These are phyloP conservation scores for Astropecten irregularis DNA, from an alignment of 53 echinoderm and acorn worm genomes.

Conservation along the genomic window DNA sequence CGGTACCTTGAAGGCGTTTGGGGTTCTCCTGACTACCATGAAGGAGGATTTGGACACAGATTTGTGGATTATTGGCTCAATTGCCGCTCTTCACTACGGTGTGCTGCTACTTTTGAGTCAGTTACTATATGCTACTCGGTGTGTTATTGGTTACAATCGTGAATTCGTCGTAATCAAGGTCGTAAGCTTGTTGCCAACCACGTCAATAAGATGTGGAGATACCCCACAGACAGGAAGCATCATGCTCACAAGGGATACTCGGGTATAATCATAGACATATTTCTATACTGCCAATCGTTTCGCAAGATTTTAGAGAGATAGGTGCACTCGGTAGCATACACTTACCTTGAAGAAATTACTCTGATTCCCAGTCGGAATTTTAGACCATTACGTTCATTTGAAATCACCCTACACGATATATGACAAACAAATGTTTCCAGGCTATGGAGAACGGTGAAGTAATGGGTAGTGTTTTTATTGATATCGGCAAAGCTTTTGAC, in stretches of 20 bases:
- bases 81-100: no score
- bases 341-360: slow-evolving; percentile 14
- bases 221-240: slow-evolving; percentile 7
- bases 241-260: no score
- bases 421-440: slow-evolving; percentile 23
- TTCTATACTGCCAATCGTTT: slow-evolving; percentile 17
- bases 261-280: slow-evolving; percentile 14
- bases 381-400: slow-evolving; percentile 4
- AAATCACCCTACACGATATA: slow-evolving; percentile 4
- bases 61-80: no score
- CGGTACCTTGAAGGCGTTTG: no score
- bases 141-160: no score
- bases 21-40: no score
- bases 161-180: no score
- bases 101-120: no score
- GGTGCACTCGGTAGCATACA: slow-evolving; percentile 15
- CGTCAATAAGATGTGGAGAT: slow-evolving; percentile 6
- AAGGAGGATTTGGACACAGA: no score
- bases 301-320: slow-evolving; percentile 25
- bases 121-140: no score
- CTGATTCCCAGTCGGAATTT: not conserved
- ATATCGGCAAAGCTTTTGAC: slow-evolving; percentile 24
- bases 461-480: slow-evolving; percentile 26
- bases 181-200: no score
- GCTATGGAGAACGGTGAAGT: slow-evolving; percentile 1